Conservation (phyloP, 2,888 invertebrate genomes). For the Zaprionus obscuricornis region DNA sequence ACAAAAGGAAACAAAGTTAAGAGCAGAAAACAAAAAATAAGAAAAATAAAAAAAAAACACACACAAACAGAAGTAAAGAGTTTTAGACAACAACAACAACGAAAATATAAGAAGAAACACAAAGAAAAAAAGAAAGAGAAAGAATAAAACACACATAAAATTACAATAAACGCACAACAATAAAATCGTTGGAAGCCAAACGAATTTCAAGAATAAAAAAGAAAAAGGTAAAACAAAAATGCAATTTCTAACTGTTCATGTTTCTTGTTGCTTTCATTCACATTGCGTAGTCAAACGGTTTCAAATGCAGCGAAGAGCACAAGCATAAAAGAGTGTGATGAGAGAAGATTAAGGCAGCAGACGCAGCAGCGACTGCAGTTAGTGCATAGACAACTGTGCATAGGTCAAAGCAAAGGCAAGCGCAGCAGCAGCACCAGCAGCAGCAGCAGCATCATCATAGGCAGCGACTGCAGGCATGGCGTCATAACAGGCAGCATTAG, state of each 20-base stretch:
- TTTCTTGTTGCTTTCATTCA: conserved; percentile 45
- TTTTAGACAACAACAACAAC: conserved; percentile 15
- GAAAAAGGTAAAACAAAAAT: conserved; percentile 26
- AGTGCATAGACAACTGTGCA: conserved; percentile 1
- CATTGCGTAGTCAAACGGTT: conserved; percentile 32
- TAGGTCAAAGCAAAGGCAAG: conserved; percentile 7
- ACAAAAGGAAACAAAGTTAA: conserved; percentile 7
- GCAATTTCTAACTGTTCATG: conserved; percentile 50
- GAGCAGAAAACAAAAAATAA: not conserved
- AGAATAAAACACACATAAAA: not conserved
- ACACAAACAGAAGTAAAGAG: conserved; percentile 17
- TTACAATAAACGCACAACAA: not conserved
- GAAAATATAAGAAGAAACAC: conserved; percentile 4
- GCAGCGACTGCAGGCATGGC: too few relatives aligned
- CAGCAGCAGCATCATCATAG: conserved; percentile 1
- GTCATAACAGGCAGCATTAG: too few relatives aligned
- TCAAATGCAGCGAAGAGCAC: too few relatives aligned
- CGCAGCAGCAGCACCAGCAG: conserved; percentile 11
- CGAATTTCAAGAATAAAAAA: not conserved
- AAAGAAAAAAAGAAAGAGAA: conserved; percentile 17
- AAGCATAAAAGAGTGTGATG: too few relatives aligned
- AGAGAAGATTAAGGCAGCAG: not conserved
- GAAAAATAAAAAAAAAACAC: conserved; percentile 19
- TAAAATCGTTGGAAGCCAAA: too few relatives aligned
- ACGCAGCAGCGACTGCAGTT: not conserved